Percentiles rank a stretch among this genome's conserved stretches.
phyloP scores from a whole-genome alignment of 1,140 invertebrate species.

The Calliphora vicina region DNA sequence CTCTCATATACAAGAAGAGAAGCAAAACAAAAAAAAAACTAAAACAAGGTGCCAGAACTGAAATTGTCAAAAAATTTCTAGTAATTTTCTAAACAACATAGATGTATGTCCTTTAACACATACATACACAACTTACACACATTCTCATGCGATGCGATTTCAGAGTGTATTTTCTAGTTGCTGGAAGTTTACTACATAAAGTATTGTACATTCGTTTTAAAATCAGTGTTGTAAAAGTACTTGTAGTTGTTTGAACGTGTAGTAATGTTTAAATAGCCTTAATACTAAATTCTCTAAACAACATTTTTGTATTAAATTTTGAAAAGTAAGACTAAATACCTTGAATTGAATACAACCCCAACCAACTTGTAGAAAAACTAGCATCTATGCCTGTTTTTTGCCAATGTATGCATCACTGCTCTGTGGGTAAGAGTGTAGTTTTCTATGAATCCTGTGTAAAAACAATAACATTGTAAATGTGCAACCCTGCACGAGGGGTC shows the following conservation, averaged over 20 bases:
- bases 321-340: not conserved
- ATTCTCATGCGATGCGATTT: not conserved
- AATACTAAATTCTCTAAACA: not conserved
- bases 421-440: not conserved
- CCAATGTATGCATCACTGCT: not conserved
- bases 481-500: not conserved
- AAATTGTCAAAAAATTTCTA: slow-evolving; percentile 4
- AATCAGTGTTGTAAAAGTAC: too few species aligned
- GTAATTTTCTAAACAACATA: not conserved
- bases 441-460: not conserved
- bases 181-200: not conserved
- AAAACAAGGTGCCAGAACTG: not conserved
- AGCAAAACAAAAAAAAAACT: not conserved
- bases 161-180: not conserved
- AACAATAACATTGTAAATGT: not conserved
- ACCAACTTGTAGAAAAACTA: not conserved
- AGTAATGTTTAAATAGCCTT: not conserved
- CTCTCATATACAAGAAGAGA: not conserved
- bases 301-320: not conserved
- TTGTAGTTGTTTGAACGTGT: not conserved
- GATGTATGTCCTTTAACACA: not conserved
- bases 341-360: too few species aligned
- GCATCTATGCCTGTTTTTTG: not conserved
- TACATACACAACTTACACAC: not conserved
- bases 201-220: not conserved